Conservation (phyloP, 2,113 vertebrate species). For the Sander vitreus region DNA sequence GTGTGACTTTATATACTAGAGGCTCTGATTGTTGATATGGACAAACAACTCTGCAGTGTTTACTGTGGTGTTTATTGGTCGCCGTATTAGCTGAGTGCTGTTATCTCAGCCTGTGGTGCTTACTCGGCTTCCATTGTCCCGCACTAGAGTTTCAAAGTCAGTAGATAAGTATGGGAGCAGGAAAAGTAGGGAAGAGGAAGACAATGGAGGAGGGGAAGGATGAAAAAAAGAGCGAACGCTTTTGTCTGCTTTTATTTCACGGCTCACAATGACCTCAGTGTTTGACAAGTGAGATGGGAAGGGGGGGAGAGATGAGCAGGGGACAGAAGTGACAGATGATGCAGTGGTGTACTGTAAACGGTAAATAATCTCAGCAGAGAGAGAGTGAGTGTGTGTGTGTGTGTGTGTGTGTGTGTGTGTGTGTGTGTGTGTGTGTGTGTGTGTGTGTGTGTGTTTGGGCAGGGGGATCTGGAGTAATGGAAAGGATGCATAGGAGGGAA, state of each 20-base stretch:
- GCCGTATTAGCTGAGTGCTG: constrained; percentile 51
- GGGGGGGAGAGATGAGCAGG: constrained; percentile 28
- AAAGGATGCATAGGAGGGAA: constrained; percentile 16
- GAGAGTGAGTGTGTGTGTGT: constrained; percentile 2
- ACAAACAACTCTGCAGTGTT: constrained; percentile 58
- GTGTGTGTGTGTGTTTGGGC: no score
- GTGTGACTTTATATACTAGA: constrained; percentile 39
- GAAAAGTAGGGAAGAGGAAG: background rate
- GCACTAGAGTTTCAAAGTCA: constrained; percentile 4
- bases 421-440: no score
- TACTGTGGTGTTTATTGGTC: constrained; percentile 59
- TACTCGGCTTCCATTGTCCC: constrained; percentile 36
- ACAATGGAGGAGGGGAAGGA: constrained; percentile 28
- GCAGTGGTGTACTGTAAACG: constrained; percentile 45
- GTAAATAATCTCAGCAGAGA: constrained; percentile 65
- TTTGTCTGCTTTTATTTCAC: constrained; percentile 52
- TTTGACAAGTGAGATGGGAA: constrained; percentile 48
- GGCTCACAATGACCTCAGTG: constrained; percentile 62
- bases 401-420: no score
- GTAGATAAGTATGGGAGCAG: constrained; percentile 25
- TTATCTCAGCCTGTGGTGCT: constrained; percentile 24
- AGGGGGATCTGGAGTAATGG: constrained; percentile 15
- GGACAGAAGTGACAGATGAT: constrained; percentile 54
- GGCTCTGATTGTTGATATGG: constrained; percentile 46
- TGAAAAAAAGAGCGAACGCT: constrained; percentile 7